Conservation (phyloP, 2,797 vertebrate species). For the Dicrostonyx torquatus region DNA sequence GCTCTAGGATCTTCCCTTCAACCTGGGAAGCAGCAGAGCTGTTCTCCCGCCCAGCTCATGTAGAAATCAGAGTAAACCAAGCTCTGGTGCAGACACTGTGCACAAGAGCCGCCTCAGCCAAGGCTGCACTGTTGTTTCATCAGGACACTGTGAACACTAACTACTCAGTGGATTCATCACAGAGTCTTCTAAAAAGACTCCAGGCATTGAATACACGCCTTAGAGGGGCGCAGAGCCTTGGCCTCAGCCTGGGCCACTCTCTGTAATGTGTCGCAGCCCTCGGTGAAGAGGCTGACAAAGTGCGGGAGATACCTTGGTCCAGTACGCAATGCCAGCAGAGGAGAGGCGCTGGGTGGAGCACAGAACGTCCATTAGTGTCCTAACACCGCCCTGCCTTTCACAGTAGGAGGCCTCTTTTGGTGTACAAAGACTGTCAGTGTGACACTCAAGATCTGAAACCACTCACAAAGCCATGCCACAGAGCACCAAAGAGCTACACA, state of each 20-base stretch:
- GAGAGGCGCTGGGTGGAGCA: too few relatives aligned
- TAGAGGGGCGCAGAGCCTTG: neutral
- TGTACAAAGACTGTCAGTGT: neutral
- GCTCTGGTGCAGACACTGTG: fast-evolving
- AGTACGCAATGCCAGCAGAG: neutral
- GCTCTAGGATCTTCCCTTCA: neutral
- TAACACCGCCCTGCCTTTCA: neutral
- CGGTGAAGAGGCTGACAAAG: neutral
- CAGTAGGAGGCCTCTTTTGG: neutral
- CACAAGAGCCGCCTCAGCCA: fast-evolving
- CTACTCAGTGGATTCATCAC: neutral
- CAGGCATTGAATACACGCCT: neutral
- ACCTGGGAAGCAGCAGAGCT: too few relatives aligned
- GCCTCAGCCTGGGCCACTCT: fast-evolving
- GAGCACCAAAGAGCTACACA: neutral
- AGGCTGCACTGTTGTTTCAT: fast-evolving
- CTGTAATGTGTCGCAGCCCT: neutral
- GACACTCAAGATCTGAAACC: neutral
- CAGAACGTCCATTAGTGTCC: fast-evolving
- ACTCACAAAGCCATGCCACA: neutral
- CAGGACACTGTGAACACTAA: fast-evolving
- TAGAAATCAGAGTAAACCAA: neutral
- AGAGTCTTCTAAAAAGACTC: neutral
- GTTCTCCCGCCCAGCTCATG: neutral
- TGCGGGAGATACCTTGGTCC: neutral